Conservation (phyloP, 1,140 invertebrate genomes). For the Ips typographus region DNA sequence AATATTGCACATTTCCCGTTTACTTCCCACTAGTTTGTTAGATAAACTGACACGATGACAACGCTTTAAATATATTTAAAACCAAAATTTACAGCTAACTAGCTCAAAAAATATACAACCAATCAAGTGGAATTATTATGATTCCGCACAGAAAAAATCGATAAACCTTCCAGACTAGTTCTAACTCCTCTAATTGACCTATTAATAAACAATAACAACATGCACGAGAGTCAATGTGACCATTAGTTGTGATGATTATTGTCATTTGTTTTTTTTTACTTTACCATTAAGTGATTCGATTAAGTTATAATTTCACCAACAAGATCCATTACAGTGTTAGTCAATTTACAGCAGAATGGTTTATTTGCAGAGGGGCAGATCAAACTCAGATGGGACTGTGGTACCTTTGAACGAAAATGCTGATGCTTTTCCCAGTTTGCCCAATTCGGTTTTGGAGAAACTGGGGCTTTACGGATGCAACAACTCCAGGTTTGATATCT, state of each 20-base stretch:
- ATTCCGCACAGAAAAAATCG: no score
- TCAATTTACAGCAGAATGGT: not conserved
- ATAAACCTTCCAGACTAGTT: not conserved
- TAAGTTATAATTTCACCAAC: not conserved
- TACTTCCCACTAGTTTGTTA: no score
- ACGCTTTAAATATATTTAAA: no score
- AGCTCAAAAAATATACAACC: no score
- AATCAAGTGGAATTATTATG: no score
- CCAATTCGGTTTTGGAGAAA: slow-evolving; percentile 46
- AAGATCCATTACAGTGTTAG: not conserved
- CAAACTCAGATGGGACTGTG: slow-evolving; percentile 45
- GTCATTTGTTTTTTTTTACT: not conserved
- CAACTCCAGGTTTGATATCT: slow-evolving; percentile 26
- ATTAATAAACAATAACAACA: not conserved
- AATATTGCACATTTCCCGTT: no score
- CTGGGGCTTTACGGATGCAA: slow-evolving; percentile 44
- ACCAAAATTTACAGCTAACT: no score
- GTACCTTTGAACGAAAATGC: slow-evolving; percentile 29
- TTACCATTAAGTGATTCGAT: not conserved
- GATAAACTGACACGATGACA: no score
- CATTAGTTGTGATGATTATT: not conserved
- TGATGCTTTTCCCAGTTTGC: slow-evolving; percentile 46
- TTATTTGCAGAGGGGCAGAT: slow-evolving; percentile 39
- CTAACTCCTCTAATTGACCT: not conserved
- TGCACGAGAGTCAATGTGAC: not conserved